Evolutionary conservation across 2,113 vertebrate species (phyloP).

Genomic region (Conger conger): DNA sequence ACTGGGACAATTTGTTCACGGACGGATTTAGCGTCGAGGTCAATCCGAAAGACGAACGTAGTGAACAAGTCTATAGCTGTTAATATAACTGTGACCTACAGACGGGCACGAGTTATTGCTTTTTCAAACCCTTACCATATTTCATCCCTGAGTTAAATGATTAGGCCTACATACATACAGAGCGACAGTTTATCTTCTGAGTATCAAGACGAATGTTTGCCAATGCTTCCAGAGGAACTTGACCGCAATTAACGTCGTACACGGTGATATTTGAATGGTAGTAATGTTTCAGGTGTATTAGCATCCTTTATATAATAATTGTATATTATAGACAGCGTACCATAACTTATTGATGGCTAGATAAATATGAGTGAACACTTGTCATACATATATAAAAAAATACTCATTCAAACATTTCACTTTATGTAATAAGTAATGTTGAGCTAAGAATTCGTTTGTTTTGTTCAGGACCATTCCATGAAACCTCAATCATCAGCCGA

Average conservation of each 20-base stretch:
- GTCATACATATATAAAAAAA: neutral
- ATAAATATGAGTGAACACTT: neutral
- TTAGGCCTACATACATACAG: neutral
- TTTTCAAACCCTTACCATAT: neutral
- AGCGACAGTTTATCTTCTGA: neutral
- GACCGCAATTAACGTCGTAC: too few relatives aligned
- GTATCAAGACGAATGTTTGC: neutral
- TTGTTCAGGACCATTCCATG: neutral
- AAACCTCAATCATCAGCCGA: too few relatives aligned
- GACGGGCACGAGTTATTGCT: neutral
- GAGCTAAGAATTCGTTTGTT: neutral
- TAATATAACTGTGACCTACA: neutral
- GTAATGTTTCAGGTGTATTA: neutral
- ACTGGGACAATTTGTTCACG: neutral
- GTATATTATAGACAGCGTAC: neutral
- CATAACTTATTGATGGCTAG: neutral
- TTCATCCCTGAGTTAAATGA: neutral
- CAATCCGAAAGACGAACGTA: neutral
- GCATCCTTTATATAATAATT: neutral
- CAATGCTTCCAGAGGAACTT: neutral
- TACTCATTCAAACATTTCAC: neutral
- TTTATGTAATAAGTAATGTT: neutral
- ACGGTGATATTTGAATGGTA: neutral
- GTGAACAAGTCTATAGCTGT: neutral
- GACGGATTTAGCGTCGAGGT: neutral